Evolutionary conservation across 2,888 invertebrate genomes (phyloP).

Genomic region (Dryocosmus kuriphilus): DNA sequence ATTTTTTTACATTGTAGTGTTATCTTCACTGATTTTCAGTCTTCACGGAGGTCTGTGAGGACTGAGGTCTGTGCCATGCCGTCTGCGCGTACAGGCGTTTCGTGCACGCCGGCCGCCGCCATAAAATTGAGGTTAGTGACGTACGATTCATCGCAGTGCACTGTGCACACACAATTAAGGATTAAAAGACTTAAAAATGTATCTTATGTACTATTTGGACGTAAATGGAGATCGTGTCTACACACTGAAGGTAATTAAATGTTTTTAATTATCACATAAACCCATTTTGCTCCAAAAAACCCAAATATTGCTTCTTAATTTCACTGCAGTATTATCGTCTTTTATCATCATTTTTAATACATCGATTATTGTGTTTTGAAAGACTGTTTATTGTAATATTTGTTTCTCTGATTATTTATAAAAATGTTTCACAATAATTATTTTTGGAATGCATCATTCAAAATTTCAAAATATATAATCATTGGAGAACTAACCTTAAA

Average conservation of each 20-base stretch:
- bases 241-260: conserved; percentile 85
- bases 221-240: conserved; percentile 90
- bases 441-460: too few species aligned
- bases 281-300: neutral
- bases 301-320: neutral
- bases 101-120: too few species aligned
- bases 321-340: neutral
- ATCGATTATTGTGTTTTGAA: neutral
- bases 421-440: neutral
- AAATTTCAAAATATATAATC: too few species aligned
- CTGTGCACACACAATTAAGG: too few species aligned
- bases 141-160: too few species aligned
- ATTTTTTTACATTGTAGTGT: too few species aligned
- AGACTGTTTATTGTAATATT: neutral
- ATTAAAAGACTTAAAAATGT: conserved; percentile 79
- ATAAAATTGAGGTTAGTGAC: too few species aligned
- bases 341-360: neutral
- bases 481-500: neutral
- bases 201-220: conserved; percentile 87
- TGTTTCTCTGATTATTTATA: too few species aligned
- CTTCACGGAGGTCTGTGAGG: too few species aligned
- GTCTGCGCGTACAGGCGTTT: too few species aligned
- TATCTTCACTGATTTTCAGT: too few species aligned
- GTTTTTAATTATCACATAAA: neutral
- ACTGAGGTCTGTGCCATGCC: too few species aligned